Evolutionary conservation across 2,888 invertebrate genomes (phyloP).

Genomic region (Nymphalis polychloros): DNA sequence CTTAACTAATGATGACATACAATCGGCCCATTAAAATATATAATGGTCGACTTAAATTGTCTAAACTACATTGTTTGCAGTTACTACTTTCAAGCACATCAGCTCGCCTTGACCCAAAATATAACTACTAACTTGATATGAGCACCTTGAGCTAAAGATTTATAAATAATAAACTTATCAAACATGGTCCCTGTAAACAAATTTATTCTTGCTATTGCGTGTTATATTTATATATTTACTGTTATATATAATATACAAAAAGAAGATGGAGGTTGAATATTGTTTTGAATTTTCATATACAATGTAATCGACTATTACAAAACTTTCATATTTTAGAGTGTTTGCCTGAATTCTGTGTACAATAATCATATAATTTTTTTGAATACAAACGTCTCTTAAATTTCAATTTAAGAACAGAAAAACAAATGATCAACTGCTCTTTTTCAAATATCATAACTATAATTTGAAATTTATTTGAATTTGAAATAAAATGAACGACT

Average conservation of each 20-base stretch:
- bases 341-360: too few species aligned
- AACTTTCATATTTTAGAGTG: too few species aligned
- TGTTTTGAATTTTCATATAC: too few species aligned
- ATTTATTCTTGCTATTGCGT: constrained; percentile 17
- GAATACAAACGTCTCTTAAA: too few species aligned
- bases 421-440: too few species aligned
- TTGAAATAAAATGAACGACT: too few species aligned
- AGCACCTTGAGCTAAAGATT: constrained; percentile 43
- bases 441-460: too few species aligned
- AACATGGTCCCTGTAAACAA: constrained; percentile 27
- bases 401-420: too few species aligned
- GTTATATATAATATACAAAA: background rate
- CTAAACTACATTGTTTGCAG: constrained; percentile 56
- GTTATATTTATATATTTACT: background rate
- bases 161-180: constrained; percentile 43
- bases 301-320: too few species aligned
- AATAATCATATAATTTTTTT: too few species aligned
- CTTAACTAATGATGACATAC: constrained; percentile 14
- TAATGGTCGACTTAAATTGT: constrained; percentile 51
- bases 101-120: constrained; percentile 60
- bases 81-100: constrained; percentile 56
- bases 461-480: too few species aligned
- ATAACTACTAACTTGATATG: constrained; percentile 46
- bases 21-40: constrained; percentile 47
- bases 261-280: too few species aligned